Percentiles rank a stretch among this genome's conserved stretches.
Conservation (phyloP, 2,113 vertebrate species). For the Larimichthys crocea region DNA sequence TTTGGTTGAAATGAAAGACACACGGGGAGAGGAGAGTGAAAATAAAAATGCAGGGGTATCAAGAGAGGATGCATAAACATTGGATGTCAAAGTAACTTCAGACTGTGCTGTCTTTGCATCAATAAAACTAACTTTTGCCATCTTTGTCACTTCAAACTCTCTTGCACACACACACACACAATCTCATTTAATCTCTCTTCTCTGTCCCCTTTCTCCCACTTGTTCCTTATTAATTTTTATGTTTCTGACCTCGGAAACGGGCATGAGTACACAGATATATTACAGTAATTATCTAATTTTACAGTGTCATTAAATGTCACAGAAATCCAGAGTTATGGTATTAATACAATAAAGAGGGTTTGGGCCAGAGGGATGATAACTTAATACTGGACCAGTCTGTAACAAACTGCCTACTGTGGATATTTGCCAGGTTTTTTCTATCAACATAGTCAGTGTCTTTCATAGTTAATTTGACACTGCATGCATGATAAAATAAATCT, state of each 20-base stretch:
- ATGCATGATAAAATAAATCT: conserved; percentile 34
- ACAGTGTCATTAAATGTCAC: conserved; percentile 85
- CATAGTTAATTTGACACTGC: conserved; percentile 35
- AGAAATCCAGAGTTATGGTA: conserved; percentile 81
- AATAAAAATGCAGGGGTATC: conserved; percentile 60
- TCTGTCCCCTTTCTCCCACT: conserved; percentile 68
- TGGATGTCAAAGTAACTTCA: conserved; percentile 57
- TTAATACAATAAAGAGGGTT: conserved; percentile 86
- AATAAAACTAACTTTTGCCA: conserved; percentile 75
- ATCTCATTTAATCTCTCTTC: conserved; percentile 66
- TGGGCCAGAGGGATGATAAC: conserved; percentile 76
- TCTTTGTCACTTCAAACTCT: conserved; percentile 52
- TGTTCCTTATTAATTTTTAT: conserved; percentile 85
- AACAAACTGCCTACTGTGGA: conserved; percentile 60
- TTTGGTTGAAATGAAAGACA: conserved; percentile 71
- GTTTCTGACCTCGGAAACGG: conserved; percentile 79
- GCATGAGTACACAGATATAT: conserved; percentile 87
- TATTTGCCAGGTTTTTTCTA: conserved; percentile 52
- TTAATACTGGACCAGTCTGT: conserved; percentile 67
- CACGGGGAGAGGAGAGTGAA: conserved; percentile 64
- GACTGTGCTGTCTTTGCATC: conserved; percentile 44
- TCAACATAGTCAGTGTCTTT: conserved; percentile 31
- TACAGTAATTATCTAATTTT: conserved; percentile 88
- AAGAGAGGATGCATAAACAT: conserved; percentile 55
- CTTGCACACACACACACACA: background rate